phyloP scores from a whole-genome alignment of 2,888 invertebrate species.

The Chesias legatella region DNA sequence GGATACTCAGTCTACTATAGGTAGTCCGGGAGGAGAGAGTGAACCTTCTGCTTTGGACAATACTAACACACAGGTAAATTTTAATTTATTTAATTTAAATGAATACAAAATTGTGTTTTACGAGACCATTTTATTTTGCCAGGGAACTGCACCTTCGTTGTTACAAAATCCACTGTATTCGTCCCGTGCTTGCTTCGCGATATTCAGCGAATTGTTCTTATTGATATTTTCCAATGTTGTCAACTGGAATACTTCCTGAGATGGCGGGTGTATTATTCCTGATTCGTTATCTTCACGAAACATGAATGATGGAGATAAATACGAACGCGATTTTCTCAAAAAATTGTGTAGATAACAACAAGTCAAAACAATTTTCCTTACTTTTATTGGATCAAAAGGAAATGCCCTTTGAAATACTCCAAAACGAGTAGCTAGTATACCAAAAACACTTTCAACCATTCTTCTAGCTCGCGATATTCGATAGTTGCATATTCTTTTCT shows the following conservation, averaged over 20 bases:
- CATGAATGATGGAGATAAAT: no score
- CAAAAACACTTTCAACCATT: no score
- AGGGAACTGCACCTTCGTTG: conserved; percentile 13
- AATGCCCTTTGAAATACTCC: no score
- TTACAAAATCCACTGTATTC: conserved; percentile 6
- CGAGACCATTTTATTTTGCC: conserved; percentile 9
- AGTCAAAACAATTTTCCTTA: no score
- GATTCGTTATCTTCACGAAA: no score
- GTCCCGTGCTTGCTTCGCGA: conserved; percentile 6
- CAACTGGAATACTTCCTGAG: conserved; percentile 6
- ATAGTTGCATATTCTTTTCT: no score
- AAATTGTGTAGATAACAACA: no score
- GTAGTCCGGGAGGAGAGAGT: conserved; percentile 11
- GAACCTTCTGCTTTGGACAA: conserved; percentile 6
- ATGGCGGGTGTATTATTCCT: conserved; percentile 2
- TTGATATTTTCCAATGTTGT: conserved; percentile 5
- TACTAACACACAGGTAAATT: conserved; percentile 3
- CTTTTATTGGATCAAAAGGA: no score
- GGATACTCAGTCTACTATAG: conserved; percentile 6
- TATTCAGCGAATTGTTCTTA: conserved; percentile 3
- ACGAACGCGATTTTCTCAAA: no score
- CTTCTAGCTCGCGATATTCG: no score
- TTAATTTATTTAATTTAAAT: conserved; percentile 9
- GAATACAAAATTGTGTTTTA: conserved; percentile 5
- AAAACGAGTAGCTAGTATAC: no score